Evolutionary conservation across 2,797 vertebrate species (phyloP).

Genomic region (Pogonophryne albipinna): DNA sequence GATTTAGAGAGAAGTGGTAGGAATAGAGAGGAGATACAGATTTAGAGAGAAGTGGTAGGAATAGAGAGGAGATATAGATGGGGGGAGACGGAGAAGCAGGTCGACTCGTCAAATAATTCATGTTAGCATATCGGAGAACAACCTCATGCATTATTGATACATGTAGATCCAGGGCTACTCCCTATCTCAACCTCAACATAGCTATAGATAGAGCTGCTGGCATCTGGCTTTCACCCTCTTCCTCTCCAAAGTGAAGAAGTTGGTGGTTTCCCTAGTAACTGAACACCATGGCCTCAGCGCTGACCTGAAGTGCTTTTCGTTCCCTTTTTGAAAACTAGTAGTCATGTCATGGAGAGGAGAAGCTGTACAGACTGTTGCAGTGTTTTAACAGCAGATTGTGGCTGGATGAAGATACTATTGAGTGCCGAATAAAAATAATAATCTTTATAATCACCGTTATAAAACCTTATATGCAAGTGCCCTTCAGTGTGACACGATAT

Average conservation of each 20-base stretch:
- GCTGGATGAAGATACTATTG: not conserved
- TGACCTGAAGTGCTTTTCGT: conserved; percentile 47
- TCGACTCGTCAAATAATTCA: conserved; percentile 67
- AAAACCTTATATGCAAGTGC: not conserved
- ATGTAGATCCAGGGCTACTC: conserved; percentile 48
- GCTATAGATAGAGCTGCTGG: conserved; percentile 36
- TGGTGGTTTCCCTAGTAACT: conserved; percentile 63
- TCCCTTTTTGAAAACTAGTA: not conserved
- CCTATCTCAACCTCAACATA: conserved; percentile 25
- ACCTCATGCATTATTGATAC: conserved; percentile 69
- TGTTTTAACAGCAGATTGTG: not conserved
- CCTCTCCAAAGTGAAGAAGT: conserved; percentile 33
- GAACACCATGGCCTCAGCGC: conserved; percentile 38
- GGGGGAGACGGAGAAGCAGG: conserved; percentile 30
- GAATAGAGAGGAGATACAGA: conserved; percentile 9
- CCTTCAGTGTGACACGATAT: not conserved
- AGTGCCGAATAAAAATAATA: fast-evolving
- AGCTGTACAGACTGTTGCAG: not conserved
- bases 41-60: not conserved
- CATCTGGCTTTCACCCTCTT: not conserved
- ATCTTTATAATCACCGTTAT: not conserved
- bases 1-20: conserved; percentile 19
- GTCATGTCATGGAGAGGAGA: conserved; percentile 9
- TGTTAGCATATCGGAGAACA: conserved; percentile 72
- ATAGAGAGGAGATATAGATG: not conserved